phyloP scores from a whole-genome alignment of 2,797 vertebrate genomes.

The Cossypha caffra region DNA sequence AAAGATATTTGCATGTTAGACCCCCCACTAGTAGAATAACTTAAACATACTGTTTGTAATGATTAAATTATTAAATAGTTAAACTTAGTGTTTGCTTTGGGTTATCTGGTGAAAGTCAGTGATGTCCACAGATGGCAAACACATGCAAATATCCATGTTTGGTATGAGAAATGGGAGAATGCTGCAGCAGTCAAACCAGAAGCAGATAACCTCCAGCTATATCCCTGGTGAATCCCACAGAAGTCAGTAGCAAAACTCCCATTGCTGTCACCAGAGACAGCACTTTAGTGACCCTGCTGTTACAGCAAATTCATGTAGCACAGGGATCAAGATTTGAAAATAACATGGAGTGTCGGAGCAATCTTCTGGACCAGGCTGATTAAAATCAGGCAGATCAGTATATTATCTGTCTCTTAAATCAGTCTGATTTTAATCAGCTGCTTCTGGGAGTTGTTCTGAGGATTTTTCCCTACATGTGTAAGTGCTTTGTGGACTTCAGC shows the following conservation, averaged over 20 bases:
- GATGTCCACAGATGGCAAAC: neutral
- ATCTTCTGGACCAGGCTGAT: neutral
- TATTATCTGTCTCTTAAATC: slow-evolving; percentile 22
- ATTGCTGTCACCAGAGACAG: neutral
- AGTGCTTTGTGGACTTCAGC: neutral
- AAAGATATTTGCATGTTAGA: neutral
- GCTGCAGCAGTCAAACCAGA: neutral
- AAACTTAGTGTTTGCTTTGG: neutral
- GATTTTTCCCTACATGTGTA: fast-evolving
- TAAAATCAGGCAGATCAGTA: neutral
- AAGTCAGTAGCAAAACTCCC: neutral
- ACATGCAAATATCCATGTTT: neutral
- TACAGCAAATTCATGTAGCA: neutral
- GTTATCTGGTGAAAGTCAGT: neutral
- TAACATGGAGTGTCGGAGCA: neutral
- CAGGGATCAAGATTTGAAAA: neutral
- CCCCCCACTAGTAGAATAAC: neutral
- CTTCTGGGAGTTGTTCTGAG: neutral
- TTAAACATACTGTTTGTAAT: neutral
- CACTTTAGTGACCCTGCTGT: neutral
- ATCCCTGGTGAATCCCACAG: neutral
- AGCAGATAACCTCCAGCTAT: neutral
- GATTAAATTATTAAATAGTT: neutral
- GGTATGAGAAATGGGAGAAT: neutral
- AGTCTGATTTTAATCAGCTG: slow-evolving; percentile 11